phyloP scores from a whole-genome alignment of 2,113 vertebrate species.

The Jaculus jaculus region DNA sequence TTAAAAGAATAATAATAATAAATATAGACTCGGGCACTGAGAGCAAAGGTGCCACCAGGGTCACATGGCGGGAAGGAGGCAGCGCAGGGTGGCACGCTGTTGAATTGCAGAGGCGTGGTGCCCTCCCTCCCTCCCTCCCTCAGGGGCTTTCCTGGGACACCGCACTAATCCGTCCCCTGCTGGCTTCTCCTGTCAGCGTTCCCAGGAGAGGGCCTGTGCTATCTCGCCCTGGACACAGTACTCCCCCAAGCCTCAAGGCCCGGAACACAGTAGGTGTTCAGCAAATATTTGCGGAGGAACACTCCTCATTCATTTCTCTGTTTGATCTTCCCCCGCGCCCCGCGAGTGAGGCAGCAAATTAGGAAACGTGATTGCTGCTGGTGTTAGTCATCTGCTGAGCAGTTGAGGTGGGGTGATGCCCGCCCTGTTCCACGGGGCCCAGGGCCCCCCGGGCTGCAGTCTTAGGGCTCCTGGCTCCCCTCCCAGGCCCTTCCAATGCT shows the following conservation, averaged over 20 bases:
- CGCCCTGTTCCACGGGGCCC: neutral
- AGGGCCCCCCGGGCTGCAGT: neutral
- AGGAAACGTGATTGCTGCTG: neutral
- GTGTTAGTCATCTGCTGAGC: slow-evolving; percentile 37
- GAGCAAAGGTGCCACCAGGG: neutral
- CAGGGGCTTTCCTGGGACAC: accelerated
- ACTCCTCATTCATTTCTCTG: slow-evolving; percentile 12
- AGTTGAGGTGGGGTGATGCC: slow-evolving; percentile 13
- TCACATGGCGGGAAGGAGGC: neutral
- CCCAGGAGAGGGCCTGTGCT: neutral
- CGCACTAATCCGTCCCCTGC: neutral
- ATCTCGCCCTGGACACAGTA: neutral
- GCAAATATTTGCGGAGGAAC: slow-evolving; percentile 38
- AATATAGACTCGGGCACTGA: neutral
- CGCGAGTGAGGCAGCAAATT: slow-evolving; percentile 33
- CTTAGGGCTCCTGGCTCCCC: slow-evolving; percentile 26
- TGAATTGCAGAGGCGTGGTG: accelerated
- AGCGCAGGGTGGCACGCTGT: neutral
- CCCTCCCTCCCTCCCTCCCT: neutral
- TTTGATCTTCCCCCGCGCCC: slow-evolving; percentile 48
- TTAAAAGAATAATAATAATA: too few relatives aligned
- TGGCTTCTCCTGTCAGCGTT: neutral
- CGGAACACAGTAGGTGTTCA: slow-evolving; percentile 39
- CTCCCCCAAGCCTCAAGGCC: neutral
- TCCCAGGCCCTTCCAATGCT: slow-evolving; percentile 44